A percentile compares a stretch with the other conserved stretches of the same genome.
These are phyloP conservation scores for Psittacula cyanocephala DNA, from an alignment of 2,113 vertebrate species.

Conservation along the genomic window DNA sequence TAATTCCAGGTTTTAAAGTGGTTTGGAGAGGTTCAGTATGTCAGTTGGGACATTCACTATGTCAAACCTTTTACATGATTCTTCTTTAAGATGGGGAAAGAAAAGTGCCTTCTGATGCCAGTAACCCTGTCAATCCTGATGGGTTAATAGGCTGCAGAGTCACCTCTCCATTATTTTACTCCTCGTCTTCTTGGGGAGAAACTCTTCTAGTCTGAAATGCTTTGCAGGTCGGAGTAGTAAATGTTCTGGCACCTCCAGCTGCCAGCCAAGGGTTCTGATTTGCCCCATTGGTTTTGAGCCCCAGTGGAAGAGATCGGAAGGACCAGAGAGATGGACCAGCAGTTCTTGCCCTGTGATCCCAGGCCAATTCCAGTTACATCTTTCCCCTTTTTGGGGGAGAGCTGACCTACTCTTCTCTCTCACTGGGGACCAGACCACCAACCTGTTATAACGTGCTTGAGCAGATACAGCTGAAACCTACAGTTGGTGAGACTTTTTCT, in stretches of 20 bases:
- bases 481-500: background rate
- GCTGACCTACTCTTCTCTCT: background rate
- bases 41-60: background rate
- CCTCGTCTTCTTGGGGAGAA: background rate
- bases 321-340: fast-evolving
- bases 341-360: background rate
- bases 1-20: background rate
- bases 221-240: background rate
- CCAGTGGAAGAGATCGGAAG: background rate
- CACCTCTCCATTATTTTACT: background rate
- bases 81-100: background rate
- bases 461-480: background rate
- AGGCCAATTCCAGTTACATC: background rate
- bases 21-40: background rate
- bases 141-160: background rate
- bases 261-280: background rate
- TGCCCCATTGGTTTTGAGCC: background rate
- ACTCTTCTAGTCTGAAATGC: background rate
- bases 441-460: background rate
- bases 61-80: background rate
- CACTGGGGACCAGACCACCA: background rate
- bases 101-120: background rate
- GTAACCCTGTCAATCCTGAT: background rate
- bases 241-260: background rate
- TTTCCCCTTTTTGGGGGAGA: background rate